Evolutionary conservation across 2,113 vertebrate genomes (phyloP).

Genomic region (Oncorhynchus keta): DNA sequence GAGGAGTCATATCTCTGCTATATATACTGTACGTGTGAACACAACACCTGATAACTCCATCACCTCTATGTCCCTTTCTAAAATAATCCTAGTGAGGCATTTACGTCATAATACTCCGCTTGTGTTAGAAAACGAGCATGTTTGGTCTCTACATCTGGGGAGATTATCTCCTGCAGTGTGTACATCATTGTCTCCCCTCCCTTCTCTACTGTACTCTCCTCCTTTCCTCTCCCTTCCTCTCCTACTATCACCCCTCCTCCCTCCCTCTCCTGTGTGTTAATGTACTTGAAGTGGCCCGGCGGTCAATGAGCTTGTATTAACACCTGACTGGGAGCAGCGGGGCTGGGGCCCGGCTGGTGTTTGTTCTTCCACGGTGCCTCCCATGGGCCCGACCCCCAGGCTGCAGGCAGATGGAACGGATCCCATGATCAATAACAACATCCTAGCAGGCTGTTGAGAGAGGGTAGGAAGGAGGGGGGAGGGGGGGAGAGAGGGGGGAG

Average conservation of each 20-base stretch:
- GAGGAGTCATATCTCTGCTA: too few species aligned
- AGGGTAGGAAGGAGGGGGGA: neutral
- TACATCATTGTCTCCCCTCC: conserved; percentile 5
- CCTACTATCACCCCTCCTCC: conserved; percentile 1
- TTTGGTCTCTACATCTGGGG: too few species aligned
- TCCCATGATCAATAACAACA: conserved; percentile 69
- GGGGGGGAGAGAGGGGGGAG: too few species aligned
- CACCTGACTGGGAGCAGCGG: conserved; percentile 63
- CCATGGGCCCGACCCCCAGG: conserved; percentile 47
- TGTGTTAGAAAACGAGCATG: too few species aligned
- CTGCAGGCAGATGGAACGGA: conserved; percentile 52
- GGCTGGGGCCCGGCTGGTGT: conserved; percentile 49
- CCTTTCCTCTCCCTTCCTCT: conserved; percentile 3
- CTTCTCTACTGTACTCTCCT: neutral
- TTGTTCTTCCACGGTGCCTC: conserved; percentile 58
- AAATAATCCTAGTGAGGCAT: too few species aligned
- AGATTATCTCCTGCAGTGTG: too few species aligned
- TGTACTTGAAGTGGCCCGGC: conserved; percentile 67
- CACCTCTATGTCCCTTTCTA: too few species aligned
- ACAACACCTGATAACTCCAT: too few species aligned
- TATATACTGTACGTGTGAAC: too few species aligned
- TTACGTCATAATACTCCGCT: too few species aligned
- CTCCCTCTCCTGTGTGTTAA: conserved; percentile 59
- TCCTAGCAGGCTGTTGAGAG: conserved; percentile 50
- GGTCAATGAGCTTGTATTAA: conserved; percentile 77